These are phyloP conservation scores for Macrocentrus cingulum DNA, from an alignment of 1,140 invertebrate genomes.

Conservation along the genomic window DNA sequence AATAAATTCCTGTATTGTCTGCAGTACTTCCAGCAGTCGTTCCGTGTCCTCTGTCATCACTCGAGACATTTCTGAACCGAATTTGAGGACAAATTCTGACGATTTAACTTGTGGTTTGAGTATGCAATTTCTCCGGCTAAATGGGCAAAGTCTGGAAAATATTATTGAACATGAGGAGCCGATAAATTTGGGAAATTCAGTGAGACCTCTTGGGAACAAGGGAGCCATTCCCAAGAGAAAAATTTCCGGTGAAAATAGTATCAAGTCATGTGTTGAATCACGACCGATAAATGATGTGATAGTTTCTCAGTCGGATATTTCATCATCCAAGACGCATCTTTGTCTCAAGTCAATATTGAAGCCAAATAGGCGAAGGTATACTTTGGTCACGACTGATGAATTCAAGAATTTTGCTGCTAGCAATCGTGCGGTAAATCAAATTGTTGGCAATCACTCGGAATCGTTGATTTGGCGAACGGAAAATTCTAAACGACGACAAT, in stretches of 20 bases:
- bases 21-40: conserved; percentile 7
- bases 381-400: conserved; percentile 48
- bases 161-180: conserved; percentile 49
- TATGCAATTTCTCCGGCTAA: conserved; percentile 31
- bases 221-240: conserved; percentile 44
- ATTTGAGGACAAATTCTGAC: conserved; percentile 37
- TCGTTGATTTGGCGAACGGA: background rate
- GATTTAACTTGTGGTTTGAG: conserved; percentile 30
- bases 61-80: conserved; percentile 51
- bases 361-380: conserved; percentile 49
- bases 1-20: background rate
- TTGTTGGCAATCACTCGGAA: background rate
- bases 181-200: background rate
- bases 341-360: conserved; percentile 54
- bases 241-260: background rate
- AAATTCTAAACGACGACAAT: background rate
- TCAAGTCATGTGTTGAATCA: background rate
- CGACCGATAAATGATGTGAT: background rate
- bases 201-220: conserved; percentile 11
- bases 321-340: conserved; percentile 48
- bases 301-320: conserved; percentile 23
- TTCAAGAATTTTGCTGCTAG: conserved; percentile 39
- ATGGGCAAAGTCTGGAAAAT: conserved; percentile 48
- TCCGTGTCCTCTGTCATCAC: conserved; percentile 1
- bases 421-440: conserved; percentile 6